These are phyloP conservation scores for Cavia aperea DNA, from an alignment of 2,113 vertebrate species.

Conservation along the genomic window DNA sequence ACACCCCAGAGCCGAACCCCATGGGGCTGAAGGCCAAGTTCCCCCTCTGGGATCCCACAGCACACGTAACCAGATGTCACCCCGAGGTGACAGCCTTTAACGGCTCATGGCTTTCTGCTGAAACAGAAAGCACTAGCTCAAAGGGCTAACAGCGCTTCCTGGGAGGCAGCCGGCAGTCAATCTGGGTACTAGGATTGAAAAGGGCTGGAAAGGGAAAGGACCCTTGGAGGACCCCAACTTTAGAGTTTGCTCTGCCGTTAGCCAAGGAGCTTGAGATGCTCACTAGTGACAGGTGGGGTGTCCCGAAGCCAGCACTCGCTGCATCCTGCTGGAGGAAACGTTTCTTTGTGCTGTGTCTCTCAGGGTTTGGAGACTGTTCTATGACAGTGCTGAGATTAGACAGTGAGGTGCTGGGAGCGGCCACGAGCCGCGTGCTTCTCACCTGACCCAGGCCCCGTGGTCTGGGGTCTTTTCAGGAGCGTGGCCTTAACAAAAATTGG, in stretches of 20 bases:
- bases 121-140: not conserved
- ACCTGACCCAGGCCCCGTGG: not conserved
- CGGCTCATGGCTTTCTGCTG: not conserved
- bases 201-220: not conserved
- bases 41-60: not conserved
- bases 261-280: not conserved
- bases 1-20: not conserved
- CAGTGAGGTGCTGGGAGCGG: not conserved
- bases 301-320: no score
- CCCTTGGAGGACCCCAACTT: not conserved
- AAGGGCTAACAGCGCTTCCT: not conserved
- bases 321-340: no score
- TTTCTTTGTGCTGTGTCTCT: no score
- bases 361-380: no score
- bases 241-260: not conserved
- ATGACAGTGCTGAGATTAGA: not conserved
- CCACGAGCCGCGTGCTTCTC: not conserved
- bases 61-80: not conserved
- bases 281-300: not conserved
- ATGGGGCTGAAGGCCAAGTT: not conserved
- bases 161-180: not conserved
- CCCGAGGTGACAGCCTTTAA: not conserved
- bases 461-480: not conserved
- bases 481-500: not conserved
- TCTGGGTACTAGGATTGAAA: not conserved